phyloP scores from a whole-genome alignment of 2,888 invertebrate genomes.

The Monochamus alternatus region DNA sequence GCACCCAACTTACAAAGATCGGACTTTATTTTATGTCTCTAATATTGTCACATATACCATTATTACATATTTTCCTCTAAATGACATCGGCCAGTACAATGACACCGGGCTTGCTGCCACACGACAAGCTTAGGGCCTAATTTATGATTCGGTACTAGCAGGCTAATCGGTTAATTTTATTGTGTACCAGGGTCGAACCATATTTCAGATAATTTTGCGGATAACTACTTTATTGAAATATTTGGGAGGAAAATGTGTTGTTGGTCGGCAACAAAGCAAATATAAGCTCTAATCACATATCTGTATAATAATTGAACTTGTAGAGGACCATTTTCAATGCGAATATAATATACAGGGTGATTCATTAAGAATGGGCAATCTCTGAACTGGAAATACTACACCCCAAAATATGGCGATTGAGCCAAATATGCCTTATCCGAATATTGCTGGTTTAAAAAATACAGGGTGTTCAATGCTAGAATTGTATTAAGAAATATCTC shows the following conservation, averaged over 20 bases:
- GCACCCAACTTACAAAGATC: slow-evolving; percentile 57
- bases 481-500: too few relatives aligned
- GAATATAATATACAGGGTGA: too few relatives aligned
- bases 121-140: slow-evolving; percentile 38
- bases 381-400: too few relatives aligned
- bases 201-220: background rate
- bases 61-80: slow-evolving; percentile 54
- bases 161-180: slow-evolving; percentile 43
- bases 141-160: slow-evolving; percentile 40
- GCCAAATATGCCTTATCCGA: too few relatives aligned
- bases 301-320: background rate
- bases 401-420: too few relatives aligned
- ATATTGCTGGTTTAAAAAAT: too few relatives aligned
- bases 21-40: slow-evolving; percentile 59
- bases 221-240: background rate
- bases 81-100: slow-evolving; percentile 46
- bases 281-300: background rate
- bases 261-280: background rate
- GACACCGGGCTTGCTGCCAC: slow-evolving; percentile 34
- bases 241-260: background rate
- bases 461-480: too few relatives aligned
- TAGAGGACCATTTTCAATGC: too few relatives aligned
- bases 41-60: slow-evolving; percentile 58
- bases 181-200: slow-evolving; percentile 26
- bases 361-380: too few relatives aligned